phyloP scores from a whole-genome alignment of 2,797 vertebrate species.

The Lagodon rhomboides region DNA sequence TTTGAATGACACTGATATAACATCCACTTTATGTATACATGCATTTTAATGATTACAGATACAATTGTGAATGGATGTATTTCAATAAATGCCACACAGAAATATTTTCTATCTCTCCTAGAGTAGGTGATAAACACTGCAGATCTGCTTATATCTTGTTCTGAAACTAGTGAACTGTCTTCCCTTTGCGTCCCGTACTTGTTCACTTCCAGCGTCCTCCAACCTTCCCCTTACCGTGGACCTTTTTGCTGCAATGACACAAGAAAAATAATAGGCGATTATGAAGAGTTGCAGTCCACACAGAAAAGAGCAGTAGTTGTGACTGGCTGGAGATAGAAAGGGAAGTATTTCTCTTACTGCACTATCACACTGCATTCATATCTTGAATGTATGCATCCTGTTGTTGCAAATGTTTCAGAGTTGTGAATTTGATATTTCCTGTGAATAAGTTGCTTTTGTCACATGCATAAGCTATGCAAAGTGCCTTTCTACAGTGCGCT shows the following conservation, averaged over 20 bases:
- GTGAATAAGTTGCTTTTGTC: background rate
- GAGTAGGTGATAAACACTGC: slow-evolving; percentile 20
- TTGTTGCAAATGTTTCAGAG: background rate
- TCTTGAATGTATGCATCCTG: slow-evolving; percentile 6
- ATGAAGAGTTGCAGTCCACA: background rate
- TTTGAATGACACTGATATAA: slow-evolving; percentile 16
- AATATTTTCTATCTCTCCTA: background rate
- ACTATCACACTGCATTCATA: slow-evolving; percentile 4
- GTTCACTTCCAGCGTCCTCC: slow-evolving; percentile 92
- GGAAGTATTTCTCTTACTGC: slow-evolving; percentile 4
- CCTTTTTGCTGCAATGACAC: slow-evolving; percentile 87
- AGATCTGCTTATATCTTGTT: slow-evolving; percentile 15
- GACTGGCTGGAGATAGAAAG: background rate
- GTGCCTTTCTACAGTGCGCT: background rate
- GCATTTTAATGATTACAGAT: slow-evolving; percentile 47
- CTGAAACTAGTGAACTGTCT: slow-evolving; percentile 4
- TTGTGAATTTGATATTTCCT: slow-evolving; percentile 22
- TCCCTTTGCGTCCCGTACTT: slow-evolving; percentile 7
- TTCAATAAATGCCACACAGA: slow-evolving; percentile 31
- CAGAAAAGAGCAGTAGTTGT: background rate
- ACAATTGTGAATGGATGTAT: slow-evolving; percentile 3
- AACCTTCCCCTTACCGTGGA: slow-evolving; percentile 89
- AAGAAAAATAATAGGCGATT: slow-evolving; percentile 30
- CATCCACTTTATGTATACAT: slow-evolving; percentile 6
- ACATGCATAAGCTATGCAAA: slow-evolving; percentile 36